Conservation (phyloP, 2,888 invertebrate genomes). For the Cheiracanthium punctorium region DNA sequence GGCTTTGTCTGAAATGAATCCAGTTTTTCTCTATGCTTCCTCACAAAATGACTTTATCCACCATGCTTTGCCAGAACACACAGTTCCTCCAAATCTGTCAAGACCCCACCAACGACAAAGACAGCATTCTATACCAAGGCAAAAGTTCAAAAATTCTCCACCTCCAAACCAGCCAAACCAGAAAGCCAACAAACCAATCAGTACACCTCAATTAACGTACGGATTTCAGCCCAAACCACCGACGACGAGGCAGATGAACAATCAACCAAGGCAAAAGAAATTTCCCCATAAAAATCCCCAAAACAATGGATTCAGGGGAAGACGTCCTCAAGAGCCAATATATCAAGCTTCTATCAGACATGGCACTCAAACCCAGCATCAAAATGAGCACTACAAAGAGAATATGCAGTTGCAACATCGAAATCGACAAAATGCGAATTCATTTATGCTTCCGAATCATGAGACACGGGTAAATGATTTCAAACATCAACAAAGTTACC, state of each 20-base stretch:
- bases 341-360: neutral
- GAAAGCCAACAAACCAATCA: neutral
- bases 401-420: neutral
- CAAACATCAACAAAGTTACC: neutral
- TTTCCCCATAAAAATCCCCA: neutral
- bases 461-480: neutral
- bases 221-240: neutral
- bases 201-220: neutral
- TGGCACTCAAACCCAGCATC: neutral
- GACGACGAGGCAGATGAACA: neutral
- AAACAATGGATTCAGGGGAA: neutral
- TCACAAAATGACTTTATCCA: neutral
- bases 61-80: neutral
- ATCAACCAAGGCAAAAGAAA: neutral
- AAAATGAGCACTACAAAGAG: neutral
- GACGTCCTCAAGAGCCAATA: neutral
- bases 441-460: neutral
- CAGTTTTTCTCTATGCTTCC: constrained; percentile 18
- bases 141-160: neutral
- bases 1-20: constrained; percentile 29
- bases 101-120: neutral
- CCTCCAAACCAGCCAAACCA: neutral
- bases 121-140: neutral
- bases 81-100: neutral
- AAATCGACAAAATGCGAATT: neutral